Percentiles rank a stretch among this genome's conserved stretches.
Conservation (phyloP, 2,113 vertebrate genomes). For the western clawed frog (Xenopus tropicalis) region UCB_Xtro_10.0 CM004444.2:16963501-16964000, state of each 20-base stretch:
- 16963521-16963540: no score
- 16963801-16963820: neutral
- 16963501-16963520: no score
- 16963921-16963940: no score
- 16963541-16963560: neutral
- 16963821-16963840: constrained; percentile 25
- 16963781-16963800: neutral
- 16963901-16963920: no score
- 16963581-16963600: neutral
- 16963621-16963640: neutral
- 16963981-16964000: no score
- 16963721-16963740: neutral
- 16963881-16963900: neutral
- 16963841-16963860: neutral
- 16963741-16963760: constrained; percentile 12
- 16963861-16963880: constrained; percentile 5
- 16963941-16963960: no score
- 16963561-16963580: neutral
- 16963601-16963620: neutral
- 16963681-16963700: neutral
- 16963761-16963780: constrained; percentile 2
- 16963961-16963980: no score
- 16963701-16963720: constrained; percentile 7
- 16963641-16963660: neutral
- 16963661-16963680: neutral